Percentiles rank a stretch among this genome's conserved stretches.
These are phyloP conservation scores for Pterostichus niger DNA, from an alignment of 2,888 invertebrate species.

Conservation along the genomic window DNA sequence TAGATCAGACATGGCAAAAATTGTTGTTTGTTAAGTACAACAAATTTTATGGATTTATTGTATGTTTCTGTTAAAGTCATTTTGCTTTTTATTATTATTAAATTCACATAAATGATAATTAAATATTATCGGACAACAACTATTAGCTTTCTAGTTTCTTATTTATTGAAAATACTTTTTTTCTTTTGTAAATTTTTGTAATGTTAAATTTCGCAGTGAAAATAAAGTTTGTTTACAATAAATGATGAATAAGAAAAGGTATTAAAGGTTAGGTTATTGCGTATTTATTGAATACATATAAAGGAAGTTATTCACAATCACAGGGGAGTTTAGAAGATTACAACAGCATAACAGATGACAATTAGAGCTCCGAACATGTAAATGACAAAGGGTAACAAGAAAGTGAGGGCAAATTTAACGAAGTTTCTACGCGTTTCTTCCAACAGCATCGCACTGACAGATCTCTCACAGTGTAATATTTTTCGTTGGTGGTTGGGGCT, in stretches of 20 bases:
- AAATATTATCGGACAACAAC: too few relatives aligned
- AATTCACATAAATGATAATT: background rate
- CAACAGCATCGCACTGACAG: conserved; percentile 38
- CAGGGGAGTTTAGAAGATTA: conserved; percentile 6
- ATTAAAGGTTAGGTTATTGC: conserved; percentile 9
- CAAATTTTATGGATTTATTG: conserved; percentile 27
- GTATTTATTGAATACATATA: background rate
- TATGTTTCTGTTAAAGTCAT: conserved; percentile 36
- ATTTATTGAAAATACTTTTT: background rate
- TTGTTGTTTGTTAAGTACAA: conserved; percentile 37
- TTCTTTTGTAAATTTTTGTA: too few relatives aligned
- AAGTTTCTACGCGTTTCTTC: conserved; percentile 20
- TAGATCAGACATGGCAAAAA: conserved; percentile 71
- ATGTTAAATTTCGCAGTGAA: too few relatives aligned
- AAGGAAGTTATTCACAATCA: background rate
- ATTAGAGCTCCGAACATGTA: conserved; percentile 28
- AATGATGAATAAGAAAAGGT: background rate
- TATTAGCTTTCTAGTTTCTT: background rate
- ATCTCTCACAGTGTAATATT: conserved; percentile 3
- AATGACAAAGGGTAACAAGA: conserved; percentile 12
- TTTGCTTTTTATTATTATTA: background rate
- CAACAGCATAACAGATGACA: conserved; percentile 35
- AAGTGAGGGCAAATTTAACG: background rate
- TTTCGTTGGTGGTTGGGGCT: conserved; percentile 27
- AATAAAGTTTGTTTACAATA: too few relatives aligned